Evolutionary conservation across 2,888 invertebrate genomes (phyloP), one percentile per base, ranked within the genome.

Genomic region (Eupelmus urozonus): DNA sequence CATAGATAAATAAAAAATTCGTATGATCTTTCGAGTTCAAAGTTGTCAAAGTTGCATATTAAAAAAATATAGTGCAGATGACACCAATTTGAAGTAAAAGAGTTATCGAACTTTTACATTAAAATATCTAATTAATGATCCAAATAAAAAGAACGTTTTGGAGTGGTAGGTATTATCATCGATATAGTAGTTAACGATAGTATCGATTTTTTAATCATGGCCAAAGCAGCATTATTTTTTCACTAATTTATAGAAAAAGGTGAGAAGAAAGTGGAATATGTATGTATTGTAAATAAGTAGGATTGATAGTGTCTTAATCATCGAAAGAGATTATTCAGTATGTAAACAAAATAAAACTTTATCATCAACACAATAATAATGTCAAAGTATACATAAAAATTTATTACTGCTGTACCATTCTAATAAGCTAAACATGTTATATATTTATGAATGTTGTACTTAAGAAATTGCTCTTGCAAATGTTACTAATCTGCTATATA

Each of bases 151-250:
- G 27, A 53, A 45, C 20, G 40, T 78, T 78, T 66, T 60, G 13
- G 23, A 75, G 13, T 60, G 20, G 9, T 80, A 57, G 55, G 53
- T 79, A 67, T 67, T 74, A 67, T 60, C 18, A 62, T 67, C 18
- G 74, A 49, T 71, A 73, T 23, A 59, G 20, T 69, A 63, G 49
- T 29, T 67, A 70, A 65, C 20, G 57, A 76, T 70, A 23, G 71
- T 74, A 79, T 70, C 73, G 27, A 70, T 79, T 78, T 80, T 81
- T 80, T 80, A 82, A 82, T 81, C 78, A 81, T 82, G 82, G 88
- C 88, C 88, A 89, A 88, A 88, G 88, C 88, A 88, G 87, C 87
- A 87, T 88, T 89, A 88, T 88, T 89, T 89, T 89, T 88, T 86
- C 88, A 88, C 87, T 88, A 85, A 87, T 86, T 87, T 85, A 84